Evolutionary conservation across 1,140 invertebrate species (phyloP).

Genomic region (Drosophila yakuba): DNA sequence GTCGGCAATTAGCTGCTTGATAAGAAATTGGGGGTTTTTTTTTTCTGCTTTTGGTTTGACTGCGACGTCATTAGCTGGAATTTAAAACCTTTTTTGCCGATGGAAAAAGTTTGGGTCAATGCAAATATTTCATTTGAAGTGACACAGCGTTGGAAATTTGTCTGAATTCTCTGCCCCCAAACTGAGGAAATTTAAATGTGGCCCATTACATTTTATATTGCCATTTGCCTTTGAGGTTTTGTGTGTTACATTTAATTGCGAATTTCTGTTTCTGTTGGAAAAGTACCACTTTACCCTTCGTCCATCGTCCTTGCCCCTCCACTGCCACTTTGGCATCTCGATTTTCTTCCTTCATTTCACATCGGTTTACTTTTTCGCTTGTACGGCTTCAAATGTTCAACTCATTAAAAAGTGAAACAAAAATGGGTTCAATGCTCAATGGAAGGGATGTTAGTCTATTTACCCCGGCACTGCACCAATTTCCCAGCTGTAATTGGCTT

Average conservation of each 20-base stretch:
- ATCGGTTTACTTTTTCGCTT: constrained; percentile 20
- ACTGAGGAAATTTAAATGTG: constrained; percentile 63
- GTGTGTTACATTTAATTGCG: constrained; percentile 71
- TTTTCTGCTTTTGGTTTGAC: constrained; percentile 8
- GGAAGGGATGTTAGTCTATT: constrained; percentile 27
- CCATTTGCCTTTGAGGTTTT: constrained; percentile 79
- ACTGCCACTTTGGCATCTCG: neutral
- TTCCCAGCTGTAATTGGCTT: constrained; percentile 32
- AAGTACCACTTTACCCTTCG: constrained; percentile 22
- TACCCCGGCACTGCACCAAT: constrained; percentile 25
- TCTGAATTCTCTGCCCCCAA: constrained; percentile 43
- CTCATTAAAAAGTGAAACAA: constrained; percentile 69
- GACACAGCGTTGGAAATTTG: constrained; percentile 57
- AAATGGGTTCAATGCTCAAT: neutral
- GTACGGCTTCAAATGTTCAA: constrained; percentile 41
- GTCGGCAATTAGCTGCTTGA: constrained; percentile 54
- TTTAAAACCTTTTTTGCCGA: constrained; percentile 60
- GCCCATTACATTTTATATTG: constrained; percentile 68
- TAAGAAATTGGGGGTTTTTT: constrained; percentile 28
- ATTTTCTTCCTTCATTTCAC: constrained; percentile 21
- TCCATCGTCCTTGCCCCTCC: neutral
- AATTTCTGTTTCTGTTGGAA: constrained; percentile 68
- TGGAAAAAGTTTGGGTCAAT: constrained; percentile 41
- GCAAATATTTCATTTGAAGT: constrained; percentile 69
- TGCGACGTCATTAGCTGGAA: constrained; percentile 50